These are phyloP conservation scores for Scyliorhinus canicula DNA, from an alignment of 2,797 vertebrate genomes.

Conservation along the genomic window DNA sequence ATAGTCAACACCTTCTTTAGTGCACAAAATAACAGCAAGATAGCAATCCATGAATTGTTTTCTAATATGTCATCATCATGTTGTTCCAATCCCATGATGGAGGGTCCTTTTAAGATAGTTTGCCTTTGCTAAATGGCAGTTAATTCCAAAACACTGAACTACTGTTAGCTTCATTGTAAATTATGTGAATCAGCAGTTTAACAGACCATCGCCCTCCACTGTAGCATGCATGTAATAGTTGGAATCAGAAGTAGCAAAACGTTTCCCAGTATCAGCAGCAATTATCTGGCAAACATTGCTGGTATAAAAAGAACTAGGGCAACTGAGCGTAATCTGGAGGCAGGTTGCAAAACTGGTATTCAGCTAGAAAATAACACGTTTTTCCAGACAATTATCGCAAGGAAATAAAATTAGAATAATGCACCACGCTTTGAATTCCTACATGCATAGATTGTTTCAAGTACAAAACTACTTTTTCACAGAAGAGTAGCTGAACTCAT, in stretches of 20 bases:
- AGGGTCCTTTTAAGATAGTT: not conserved
- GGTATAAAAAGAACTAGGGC: not conserved
- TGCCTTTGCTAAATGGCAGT: not conserved
- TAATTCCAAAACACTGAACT: not conserved
- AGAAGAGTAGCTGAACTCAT: not conserved
- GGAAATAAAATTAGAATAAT: too few relatives aligned
- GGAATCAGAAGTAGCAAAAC: not conserved
- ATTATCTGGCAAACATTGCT: not conserved
- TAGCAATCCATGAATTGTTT: not conserved
- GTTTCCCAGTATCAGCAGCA: not conserved
- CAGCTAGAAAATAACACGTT: not conserved
- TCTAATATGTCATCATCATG: not conserved
- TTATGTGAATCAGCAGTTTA: not conserved
- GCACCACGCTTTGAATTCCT: not conserved
- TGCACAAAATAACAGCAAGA: not conserved
- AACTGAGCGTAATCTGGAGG: not conserved
- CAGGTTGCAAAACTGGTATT: not conserved
- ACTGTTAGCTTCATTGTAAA: not conserved
- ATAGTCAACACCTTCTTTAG: not conserved
- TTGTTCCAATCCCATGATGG: not conserved
- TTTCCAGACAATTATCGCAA: not conserved
- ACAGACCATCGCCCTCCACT: not conserved
- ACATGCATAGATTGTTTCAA: not conserved
- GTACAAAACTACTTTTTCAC: not conserved
- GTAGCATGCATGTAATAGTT: not conserved